phyloP scores from a whole-genome alignment of 1,140 invertebrate species.

The Olivierus martensii region DNA sequence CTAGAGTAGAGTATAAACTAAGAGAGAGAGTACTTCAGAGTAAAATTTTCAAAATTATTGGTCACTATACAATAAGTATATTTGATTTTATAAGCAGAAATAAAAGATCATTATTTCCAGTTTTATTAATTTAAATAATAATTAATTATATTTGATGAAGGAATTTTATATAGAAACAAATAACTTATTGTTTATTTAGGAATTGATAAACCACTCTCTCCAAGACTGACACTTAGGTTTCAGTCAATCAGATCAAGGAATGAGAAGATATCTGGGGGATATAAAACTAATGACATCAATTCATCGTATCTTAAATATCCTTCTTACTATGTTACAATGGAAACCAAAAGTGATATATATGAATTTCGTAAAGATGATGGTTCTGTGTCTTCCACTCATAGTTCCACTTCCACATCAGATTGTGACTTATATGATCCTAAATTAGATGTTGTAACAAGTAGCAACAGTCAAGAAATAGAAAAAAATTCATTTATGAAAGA shows the following conservation, averaged over 20 bases:
- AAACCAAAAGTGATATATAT: constrained; percentile 16
- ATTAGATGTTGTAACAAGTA: constrained; percentile 23
- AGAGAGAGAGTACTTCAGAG: too few relatives aligned
- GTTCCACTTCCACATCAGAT: neutral
- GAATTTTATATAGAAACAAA: too few relatives aligned
- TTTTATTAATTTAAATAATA: too few relatives aligned
- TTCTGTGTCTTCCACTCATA: constrained; percentile 14
- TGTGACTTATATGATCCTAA: neutral
- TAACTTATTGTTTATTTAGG: neutral
- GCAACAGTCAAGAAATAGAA: constrained; percentile 7
- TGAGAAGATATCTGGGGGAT: constrained; percentile 20
- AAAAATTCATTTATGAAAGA: neutral
- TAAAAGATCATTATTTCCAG: too few relatives aligned
- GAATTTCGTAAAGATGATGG: constrained; percentile 14
- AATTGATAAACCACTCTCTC: constrained; percentile 36
- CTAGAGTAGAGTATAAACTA: too few relatives aligned
- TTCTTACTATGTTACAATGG: constrained; percentile 21
- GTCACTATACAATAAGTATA: too few relatives aligned
- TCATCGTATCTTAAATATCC: constrained; percentile 16
- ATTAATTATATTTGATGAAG: too few relatives aligned
- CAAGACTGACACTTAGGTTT: constrained; percentile 42
- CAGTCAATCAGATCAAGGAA: constrained; percentile 35
- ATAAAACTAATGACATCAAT: constrained; percentile 13
- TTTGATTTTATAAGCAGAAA: too few relatives aligned
- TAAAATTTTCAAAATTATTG: too few relatives aligned